These are phyloP conservation scores for Stramonita haemastoma DNA, from an alignment of 2,888 invertebrate genomes.

Conservation along the genomic window DNA sequence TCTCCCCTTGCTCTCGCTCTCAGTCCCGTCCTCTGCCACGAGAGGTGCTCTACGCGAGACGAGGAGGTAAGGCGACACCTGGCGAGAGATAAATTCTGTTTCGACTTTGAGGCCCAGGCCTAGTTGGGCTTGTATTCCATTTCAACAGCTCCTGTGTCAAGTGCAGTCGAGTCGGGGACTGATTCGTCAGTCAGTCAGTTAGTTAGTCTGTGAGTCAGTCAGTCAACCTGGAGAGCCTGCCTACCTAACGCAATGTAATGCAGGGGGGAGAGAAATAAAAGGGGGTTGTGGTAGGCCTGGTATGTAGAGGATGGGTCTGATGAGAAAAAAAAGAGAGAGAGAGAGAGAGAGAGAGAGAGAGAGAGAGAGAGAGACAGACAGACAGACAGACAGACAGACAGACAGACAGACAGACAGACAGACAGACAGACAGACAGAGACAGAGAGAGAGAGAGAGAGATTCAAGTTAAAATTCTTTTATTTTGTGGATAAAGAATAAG, in stretches of 20 bases:
- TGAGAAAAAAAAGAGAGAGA: neutral
- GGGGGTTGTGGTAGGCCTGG: neutral
- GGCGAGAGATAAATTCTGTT: constrained; percentile 25
- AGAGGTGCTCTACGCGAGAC: neutral
- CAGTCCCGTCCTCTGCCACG: neutral
- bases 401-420: no score
- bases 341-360: neutral
- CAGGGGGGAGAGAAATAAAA: no score
- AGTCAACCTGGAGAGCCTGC: no score
- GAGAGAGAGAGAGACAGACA: neutral
- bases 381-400: no score
- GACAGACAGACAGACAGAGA: neutral
- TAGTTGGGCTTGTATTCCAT: neutral
- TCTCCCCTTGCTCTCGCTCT: neutral
- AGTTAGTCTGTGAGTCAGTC: no score
- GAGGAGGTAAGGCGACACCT: neutral
- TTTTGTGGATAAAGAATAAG: no score
- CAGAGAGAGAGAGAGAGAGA: neutral
- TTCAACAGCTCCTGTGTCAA: constrained; percentile 24
- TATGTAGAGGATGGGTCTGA: neutral
- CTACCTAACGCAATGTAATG: no score
- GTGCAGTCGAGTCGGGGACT: constrained; percentile 2
- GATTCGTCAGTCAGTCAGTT: neutral
- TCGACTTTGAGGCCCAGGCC: constrained; percentile 13
- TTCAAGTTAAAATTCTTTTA: no score